A percentile compares a stretch with the other conserved stretches of the same genome.
Evolutionary conservation across 2,797 vertebrate genomes (phyloP).

Genomic region (Percopsis omiscomaycus): DNA sequence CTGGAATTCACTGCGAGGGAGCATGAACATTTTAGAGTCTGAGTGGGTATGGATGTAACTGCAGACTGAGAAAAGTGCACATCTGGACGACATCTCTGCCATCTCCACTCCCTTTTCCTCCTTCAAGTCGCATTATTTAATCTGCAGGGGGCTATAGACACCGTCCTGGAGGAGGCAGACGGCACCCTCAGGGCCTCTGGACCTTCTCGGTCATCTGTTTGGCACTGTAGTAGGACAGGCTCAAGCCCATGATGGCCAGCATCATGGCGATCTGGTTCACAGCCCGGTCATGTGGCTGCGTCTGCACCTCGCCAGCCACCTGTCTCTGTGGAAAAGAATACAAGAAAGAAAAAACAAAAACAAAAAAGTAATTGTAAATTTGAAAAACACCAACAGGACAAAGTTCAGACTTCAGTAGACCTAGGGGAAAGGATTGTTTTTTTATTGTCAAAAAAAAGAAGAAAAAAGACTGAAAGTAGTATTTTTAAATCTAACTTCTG

Average conservation of each 20-base stretch:
- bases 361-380: neutral
- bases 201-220: conserved; percentile 85
- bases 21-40: conserved; percentile 45
- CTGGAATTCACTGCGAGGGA: conserved; percentile 33
- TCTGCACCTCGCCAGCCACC: conserved; percentile 83
- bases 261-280: conserved; percentile 87
- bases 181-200: conserved; percentile 58
- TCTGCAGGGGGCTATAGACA: neutral
- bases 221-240: conserved; percentile 90
- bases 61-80: conserved; percentile 52
- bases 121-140: conserved; percentile 28
- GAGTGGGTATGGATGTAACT: conserved; percentile 31
- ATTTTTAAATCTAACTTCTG: conserved; percentile 8
- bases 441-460: neutral
- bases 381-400: neutral
- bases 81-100: conserved; percentile 24
- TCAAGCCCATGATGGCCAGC: conserved; percentile 89
- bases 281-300: conserved; percentile 79
- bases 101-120: conserved; percentile 17
- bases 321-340: conserved; percentile 80
- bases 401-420: conserved; percentile 34
- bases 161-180: no score
- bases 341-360: neutral
- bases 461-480: neutral
- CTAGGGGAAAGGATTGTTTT: neutral